These are phyloP conservation scores for Piscicola geometra DNA, from an alignment of 2,888 invertebrate genomes.

Conservation along the genomic window DNA sequence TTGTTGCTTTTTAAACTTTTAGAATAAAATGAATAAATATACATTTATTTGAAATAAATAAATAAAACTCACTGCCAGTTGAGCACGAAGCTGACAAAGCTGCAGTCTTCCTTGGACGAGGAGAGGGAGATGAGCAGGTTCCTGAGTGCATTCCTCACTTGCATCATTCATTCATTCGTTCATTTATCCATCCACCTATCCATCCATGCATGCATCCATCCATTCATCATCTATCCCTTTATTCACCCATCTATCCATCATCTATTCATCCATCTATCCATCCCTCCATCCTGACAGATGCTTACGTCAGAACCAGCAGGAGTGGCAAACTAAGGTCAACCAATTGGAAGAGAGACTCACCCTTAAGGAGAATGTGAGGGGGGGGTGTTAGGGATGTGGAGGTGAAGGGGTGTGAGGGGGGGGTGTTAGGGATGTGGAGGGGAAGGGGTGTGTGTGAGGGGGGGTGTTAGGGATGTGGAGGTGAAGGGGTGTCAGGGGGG, in stretches of 20 bases:
- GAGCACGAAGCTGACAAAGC: conserved; percentile 59
- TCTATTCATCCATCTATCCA: no score
- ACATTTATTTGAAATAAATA: no score
- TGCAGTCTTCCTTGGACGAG: conserved; percentile 71
- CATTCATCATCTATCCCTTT: no score
- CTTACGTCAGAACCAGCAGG: conserved; percentile 68
- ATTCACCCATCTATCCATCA: no score
- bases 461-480: not conserved
- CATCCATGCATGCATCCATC: no score
- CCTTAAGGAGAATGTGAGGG: conserved; percentile 47
- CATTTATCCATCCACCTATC: no score
- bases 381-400: not conserved
- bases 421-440: not conserved
- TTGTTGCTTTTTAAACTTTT: no score
- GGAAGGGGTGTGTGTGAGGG: no score
- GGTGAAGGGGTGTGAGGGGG: not conserved
- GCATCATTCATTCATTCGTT: no score
- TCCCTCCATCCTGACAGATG: conserved; percentile 56
- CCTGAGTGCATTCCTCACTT: not conserved
- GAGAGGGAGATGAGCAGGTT: conserved; percentile 75
- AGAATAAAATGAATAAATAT: no score
- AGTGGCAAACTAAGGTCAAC: conserved; percentile 60
- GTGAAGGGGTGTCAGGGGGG: no score
- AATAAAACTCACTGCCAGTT: no score
- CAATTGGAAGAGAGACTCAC: conserved; percentile 48